Evolutionary conservation across 2,797 vertebrate genomes (phyloP), one percentile per base, ranked within the genome.

Genomic region (Megaceryle alcyon): DNA sequence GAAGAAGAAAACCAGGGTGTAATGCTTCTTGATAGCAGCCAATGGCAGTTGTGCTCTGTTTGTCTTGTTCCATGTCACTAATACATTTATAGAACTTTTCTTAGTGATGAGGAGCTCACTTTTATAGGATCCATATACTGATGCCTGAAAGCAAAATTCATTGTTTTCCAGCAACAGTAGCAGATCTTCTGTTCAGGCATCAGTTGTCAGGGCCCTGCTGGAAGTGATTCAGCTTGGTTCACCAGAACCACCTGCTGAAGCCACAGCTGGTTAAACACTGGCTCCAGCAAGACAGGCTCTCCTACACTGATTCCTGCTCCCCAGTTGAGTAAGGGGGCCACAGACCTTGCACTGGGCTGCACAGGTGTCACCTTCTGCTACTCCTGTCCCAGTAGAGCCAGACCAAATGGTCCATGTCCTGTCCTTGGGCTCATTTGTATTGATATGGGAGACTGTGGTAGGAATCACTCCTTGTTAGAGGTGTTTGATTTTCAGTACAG

Each of bases 1-100:
- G 7, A 35, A 28, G 6, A 86, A 83, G n/a, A 65, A 82, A 86
- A 48, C 29, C 54, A 69, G 43, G 4, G 29, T 76, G 82, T 71
- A 85, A 82, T 33, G 78, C 44, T 68, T 46, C 76, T 69, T 44
- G 15, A 79, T 23, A 64, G 44, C 73, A 68, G 37, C 43, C 41
- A 68, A 60, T 31, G 82, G 41, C 66, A 90, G 35, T 44, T 88
- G 48, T 61, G 37, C 71, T 91, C 85, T 54, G 37, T 72, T 97
- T 83, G 19, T 63, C 61, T 22, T 56, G 4, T 46, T 85, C 28
- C 37, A 6, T 12, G 19, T 37, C 65, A 76, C 12, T 31, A 61
- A 21, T 53, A 33, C 4, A 31, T 64, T 51, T 21, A 15, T 43
- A 2, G 16, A 61, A 76, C 12, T 75, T 89, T 56, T 20, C 8